Conservation (phyloP, 2,888 invertebrate species). For the Boloria euphrosyne region DNA sequence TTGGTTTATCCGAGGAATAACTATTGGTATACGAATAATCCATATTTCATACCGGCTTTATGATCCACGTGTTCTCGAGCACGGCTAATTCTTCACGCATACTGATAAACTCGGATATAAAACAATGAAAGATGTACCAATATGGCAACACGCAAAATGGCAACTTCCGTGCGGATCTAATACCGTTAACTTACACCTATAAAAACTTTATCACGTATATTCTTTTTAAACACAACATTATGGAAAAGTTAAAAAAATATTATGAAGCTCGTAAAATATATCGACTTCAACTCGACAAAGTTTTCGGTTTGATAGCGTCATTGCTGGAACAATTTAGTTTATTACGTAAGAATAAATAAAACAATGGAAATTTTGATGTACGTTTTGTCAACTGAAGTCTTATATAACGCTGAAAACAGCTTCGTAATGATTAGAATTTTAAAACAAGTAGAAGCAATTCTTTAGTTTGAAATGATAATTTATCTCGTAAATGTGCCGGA, state of each 20-base stretch:
- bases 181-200: constrained; percentile 24
- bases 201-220: constrained; percentile 4
- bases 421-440: constrained; percentile 2
- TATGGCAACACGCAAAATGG: constrained; percentile 27
- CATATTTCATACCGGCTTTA: constrained; percentile 7
- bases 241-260: not conserved
- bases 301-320: not conserved
- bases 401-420: constrained; percentile 4
- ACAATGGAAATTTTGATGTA: not conserved
- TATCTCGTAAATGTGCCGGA: constrained; percentile 9
- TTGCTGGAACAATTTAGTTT: not conserved
- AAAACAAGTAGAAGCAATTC: not conserved
- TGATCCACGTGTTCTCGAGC: constrained; percentile 2
- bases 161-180: constrained; percentile 30
- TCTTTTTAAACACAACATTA: constrained; percentile 4
- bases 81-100: constrained; percentile 29
- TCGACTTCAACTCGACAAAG: not conserved
- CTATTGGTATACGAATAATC: constrained; percentile 6
- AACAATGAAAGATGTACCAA: constrained; percentile 30
- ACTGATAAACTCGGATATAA: constrained; percentile 34
- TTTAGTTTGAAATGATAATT: not conserved
- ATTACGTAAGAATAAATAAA: not conserved
- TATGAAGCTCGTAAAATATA: constrained; percentile 6
- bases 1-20: constrained; percentile 9
- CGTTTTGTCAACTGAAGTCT: not conserved